Conservation (phyloP, 2,888 invertebrate species). For the Perithous albicinctus region DNA sequence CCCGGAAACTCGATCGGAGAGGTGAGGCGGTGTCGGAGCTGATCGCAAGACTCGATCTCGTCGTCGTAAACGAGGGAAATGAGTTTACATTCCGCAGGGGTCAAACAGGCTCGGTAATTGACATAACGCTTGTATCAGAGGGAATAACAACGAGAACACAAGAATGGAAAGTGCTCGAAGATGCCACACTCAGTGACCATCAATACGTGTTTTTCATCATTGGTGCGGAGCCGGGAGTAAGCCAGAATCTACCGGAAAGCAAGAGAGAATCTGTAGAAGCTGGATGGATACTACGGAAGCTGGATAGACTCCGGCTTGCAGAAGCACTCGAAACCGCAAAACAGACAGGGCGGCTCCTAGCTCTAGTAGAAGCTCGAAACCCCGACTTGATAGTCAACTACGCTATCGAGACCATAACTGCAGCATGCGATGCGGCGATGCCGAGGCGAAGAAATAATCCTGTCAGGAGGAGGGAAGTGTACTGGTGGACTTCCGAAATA, state of each 20-base stretch:
- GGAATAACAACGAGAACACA: background rate
- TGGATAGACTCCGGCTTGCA: background rate
- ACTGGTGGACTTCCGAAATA: too few species aligned
- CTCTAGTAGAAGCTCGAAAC: too few species aligned
- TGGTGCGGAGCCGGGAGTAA: background rate
- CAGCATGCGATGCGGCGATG: too few species aligned
- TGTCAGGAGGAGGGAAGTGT: too few species aligned
- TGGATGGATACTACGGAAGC: constrained; percentile 15
- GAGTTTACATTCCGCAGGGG: constrained; percentile 28
- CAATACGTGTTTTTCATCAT: constrained; percentile 6
- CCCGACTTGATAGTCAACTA: too few species aligned
- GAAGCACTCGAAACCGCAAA: background rate
- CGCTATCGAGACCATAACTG: too few species aligned
- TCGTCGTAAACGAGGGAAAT: constrained; percentile 40
- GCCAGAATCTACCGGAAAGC: background rate
- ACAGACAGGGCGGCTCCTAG: too few species aligned
- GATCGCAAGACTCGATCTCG: constrained; percentile 16
- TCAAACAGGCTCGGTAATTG: background rate
- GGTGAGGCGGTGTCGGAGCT: constrained; percentile 49
- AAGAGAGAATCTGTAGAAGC: too few species aligned
- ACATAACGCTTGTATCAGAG: constrained; percentile 1
- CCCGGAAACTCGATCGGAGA: constrained; percentile 29
- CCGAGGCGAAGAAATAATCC: too few species aligned
- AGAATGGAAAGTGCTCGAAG: constrained; percentile 34
- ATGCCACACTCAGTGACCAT: constrained; percentile 39